Base-by-base conservation (phyloP, 2,113 vertebrate species). In the Oncorhynchus mykiss region DNA sequence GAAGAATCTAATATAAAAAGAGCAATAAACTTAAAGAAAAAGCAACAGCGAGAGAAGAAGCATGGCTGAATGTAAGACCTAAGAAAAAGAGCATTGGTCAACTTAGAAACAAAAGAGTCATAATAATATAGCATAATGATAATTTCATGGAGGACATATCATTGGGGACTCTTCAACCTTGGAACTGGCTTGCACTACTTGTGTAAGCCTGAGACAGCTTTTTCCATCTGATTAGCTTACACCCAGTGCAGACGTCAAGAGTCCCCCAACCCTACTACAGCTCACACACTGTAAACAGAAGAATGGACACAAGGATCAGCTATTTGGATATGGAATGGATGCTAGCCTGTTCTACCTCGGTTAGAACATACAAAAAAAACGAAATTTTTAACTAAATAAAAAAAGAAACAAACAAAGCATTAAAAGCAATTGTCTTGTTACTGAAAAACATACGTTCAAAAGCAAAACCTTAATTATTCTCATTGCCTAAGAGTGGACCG, bases 281-380 rank as follows among this genome's bases (percentile, higher is more conserved):
- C 72, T 80, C 82, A 78, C 79, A 74, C 20, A 78, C 9, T 45
- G 39, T 45, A 45, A 45, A 45, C 39, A 45, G 39, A 45, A 8
- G 54, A 68, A 81, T 29, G 67, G 54, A 70, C 79, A 20, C 48
- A 69, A 71, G 54, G 68, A 34, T 29, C 7, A 16, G 29, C n/a
- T 71, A 51, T 39, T 0, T 75, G 73, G 73, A 78, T 76, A 81
- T 76, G 85, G 83, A 90, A 89, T 84, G 81, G 81, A 49, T 2
- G 45, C 45, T 48, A 49, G 68, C 68, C 45, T 70, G 68, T 70
- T 70, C 45, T 2, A 70, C 45, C 45, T 48, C 51, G 5, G 51
- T 51, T 48, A 48, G 71, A 82, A 76, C 29, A 27, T 45, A 72
- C 11, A 72, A n/a, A 5, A 5, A 64, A 70, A 4, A 80, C 2